A percentile compares a stretch with the other conserved stretches of the same genome.
phyloP scores from a whole-genome alignment of 2,888 invertebrate species.

The Amphimallon solstitiale region DNA sequence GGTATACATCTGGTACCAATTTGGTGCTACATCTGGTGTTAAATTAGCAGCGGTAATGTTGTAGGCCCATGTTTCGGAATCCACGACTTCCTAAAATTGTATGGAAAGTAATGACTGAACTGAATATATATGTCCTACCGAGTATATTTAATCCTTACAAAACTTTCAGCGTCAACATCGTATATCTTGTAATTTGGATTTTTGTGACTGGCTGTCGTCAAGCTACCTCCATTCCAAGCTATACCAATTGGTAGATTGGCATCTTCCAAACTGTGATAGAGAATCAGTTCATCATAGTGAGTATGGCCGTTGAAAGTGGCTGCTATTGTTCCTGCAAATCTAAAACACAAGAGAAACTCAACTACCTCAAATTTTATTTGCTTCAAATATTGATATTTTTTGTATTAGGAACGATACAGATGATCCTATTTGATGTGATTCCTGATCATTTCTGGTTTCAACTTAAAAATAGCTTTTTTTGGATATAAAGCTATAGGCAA shows the following conservation, averaged over 20 bases:
- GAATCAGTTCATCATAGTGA: conserved; percentile 78
- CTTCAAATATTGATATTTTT: too few relatives aligned
- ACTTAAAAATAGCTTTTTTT: too few relatives aligned
- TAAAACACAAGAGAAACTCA: neutral
- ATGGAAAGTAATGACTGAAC: neutral
- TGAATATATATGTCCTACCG: neutral
- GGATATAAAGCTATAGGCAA: too few relatives aligned
- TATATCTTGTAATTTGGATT: conserved; percentile 67
- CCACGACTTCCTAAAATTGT: conserved; percentile 65
- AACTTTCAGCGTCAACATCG: conserved; percentile 51
- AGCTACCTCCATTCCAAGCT: conserved; percentile 84
- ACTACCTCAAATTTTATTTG: too few relatives aligned
- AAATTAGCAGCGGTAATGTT: conserved; percentile 80
- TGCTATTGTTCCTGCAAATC: conserved; percentile 64
- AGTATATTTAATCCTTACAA: conserved; percentile 51
- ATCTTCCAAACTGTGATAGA: conserved; percentile 71
- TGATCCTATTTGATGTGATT: too few relatives aligned
- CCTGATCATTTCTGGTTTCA: too few relatives aligned
- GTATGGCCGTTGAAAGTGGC: conserved; percentile 87
- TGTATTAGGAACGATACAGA: too few relatives aligned
- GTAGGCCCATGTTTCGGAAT: conserved; percentile 77
- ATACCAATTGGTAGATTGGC: conserved; percentile 70
- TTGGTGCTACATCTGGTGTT: conserved; percentile 66
- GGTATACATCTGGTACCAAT: conserved; percentile 79
- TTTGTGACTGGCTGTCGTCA: conserved; percentile 81